Percentiles rank a stretch among this genome's conserved stretches.
Evolutionary conservation across 1,140 invertebrate species (phyloP).

Genomic region (Pseudachorutes palmiensis): DNA sequence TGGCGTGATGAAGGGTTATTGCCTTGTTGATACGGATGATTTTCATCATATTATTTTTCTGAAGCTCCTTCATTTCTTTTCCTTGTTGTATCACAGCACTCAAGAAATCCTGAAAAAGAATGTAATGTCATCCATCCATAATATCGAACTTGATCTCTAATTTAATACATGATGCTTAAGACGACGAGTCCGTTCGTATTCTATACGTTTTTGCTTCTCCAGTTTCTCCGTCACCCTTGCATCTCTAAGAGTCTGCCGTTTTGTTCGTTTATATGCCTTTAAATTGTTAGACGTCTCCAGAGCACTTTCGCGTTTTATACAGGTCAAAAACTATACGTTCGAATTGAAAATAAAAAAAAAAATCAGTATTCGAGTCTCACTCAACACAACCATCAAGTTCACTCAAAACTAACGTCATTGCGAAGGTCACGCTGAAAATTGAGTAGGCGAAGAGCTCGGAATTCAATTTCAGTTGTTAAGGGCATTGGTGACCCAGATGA

Average conservation of each 20-base stretch:
- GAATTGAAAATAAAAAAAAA: neutral
- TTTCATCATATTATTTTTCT: conserved; percentile 50
- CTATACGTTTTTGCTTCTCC: conserved; percentile 61
- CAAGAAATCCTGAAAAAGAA: conserved; percentile 50
- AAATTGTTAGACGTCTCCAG: conserved; percentile 59
- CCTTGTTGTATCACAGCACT: conserved; percentile 57
- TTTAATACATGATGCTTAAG: conserved; percentile 47
- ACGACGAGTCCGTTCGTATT: conserved; percentile 54
- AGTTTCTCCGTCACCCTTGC: conserved; percentile 60
- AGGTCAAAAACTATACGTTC: conserved; percentile 46
- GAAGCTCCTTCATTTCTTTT: conserved; percentile 53
- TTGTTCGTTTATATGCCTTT: conserved; percentile 56
- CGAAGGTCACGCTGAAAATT: conserved; percentile 90
- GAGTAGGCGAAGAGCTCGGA: conserved; percentile 80
- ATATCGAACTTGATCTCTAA: neutral
- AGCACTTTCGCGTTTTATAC: conserved; percentile 54
- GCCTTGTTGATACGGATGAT: conserved; percentile 55
- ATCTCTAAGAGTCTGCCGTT: conserved; percentile 57
- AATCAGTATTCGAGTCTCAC: neutral
- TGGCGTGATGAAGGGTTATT: conserved; percentile 56
- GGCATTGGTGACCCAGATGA: neutral
- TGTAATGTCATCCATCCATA: no score
- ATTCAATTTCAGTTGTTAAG: conserved; percentile 88
- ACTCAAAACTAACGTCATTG: conserved; percentile 50
- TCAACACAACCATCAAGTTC: neutral